Evolutionary conservation across 2,888 invertebrate genomes (phyloP).

Genomic region (Limnephilus rhombicus): DNA sequence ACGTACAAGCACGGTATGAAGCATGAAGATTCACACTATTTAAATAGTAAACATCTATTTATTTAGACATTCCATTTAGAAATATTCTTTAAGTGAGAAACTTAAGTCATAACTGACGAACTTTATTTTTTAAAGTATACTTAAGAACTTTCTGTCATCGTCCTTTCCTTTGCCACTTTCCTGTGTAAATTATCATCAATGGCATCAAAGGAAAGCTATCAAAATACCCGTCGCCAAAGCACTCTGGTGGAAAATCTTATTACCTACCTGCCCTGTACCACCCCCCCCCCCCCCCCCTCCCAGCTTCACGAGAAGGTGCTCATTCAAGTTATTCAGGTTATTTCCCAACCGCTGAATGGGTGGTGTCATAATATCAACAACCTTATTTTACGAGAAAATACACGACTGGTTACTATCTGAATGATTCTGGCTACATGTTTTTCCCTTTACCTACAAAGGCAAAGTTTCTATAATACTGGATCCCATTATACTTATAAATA

Average conservation of each 20-base stretch:
- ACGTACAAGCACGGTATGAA: too few species aligned
- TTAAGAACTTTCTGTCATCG: neutral
- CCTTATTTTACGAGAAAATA: neutral
- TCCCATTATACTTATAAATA: neutral
- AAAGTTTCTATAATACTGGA: neutral
- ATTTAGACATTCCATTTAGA: neutral
- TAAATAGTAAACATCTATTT: too few species aligned
- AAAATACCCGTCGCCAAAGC: constrained; percentile 4
- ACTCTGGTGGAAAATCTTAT: constrained; percentile 31
- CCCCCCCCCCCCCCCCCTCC: neutral
- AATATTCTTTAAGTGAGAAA: neutral
- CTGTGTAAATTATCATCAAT: neutral
- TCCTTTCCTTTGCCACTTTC: neutral
- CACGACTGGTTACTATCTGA: neutral
- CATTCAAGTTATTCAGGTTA: constrained; percentile 10
- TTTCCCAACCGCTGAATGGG: constrained; percentile 10
- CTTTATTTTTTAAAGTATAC: neutral
- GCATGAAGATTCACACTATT: too few species aligned
- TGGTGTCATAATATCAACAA: neutral
- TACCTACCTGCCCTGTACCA: neutral
- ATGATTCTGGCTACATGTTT: neutral
- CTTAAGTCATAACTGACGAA: neutral
- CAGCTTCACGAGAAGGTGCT: neutral
- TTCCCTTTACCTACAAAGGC: neutral
- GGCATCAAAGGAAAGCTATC: neutral